Evolutionary conservation across 1,140 invertebrate genomes (phyloP).

Genomic region (Choristoneura fumiferana): DNA sequence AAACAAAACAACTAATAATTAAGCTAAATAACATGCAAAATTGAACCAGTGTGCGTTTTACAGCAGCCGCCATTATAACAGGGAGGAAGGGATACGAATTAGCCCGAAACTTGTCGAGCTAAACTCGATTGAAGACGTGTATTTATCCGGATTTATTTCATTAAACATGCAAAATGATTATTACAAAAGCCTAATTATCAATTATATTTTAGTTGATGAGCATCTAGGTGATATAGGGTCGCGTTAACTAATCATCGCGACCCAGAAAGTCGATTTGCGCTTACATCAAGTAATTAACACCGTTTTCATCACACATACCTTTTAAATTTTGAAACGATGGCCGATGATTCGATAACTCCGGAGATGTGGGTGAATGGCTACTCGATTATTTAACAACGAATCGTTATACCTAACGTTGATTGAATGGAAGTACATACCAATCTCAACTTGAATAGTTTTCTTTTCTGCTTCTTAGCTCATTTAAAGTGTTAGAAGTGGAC

Average conservation of each 20-base stretch:
- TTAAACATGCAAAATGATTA: background rate
- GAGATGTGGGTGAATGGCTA: background rate
- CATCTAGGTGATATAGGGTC: background rate
- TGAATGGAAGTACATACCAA: background rate
- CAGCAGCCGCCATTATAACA: too few species aligned
- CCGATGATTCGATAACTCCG: background rate
- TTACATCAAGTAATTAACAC: conserved; percentile 16
- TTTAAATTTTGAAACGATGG: background rate
- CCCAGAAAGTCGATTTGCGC: background rate
- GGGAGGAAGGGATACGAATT: too few species aligned
- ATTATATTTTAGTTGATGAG: background rate
- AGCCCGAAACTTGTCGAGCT: too few species aligned
- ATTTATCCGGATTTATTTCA: too few species aligned
- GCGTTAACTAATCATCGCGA: conserved; percentile 16
- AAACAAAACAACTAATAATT: too few species aligned
- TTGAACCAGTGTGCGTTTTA: too few species aligned
- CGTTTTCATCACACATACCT: background rate
- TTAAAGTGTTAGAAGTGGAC: too few species aligned
- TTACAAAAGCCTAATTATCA: background rate
- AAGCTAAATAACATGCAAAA: too few species aligned
- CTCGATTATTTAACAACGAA: background rate
- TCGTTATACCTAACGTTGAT: background rate
- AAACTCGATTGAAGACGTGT: too few species aligned
- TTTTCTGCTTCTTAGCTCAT: too few species aligned
- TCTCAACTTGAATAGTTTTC: background rate